Percentiles rank a stretch among this genome's conserved stretches.
Evolutionary conservation across 2,113 vertebrate species (phyloP).

Genomic region (Excalfactoria chinensis): DNA sequence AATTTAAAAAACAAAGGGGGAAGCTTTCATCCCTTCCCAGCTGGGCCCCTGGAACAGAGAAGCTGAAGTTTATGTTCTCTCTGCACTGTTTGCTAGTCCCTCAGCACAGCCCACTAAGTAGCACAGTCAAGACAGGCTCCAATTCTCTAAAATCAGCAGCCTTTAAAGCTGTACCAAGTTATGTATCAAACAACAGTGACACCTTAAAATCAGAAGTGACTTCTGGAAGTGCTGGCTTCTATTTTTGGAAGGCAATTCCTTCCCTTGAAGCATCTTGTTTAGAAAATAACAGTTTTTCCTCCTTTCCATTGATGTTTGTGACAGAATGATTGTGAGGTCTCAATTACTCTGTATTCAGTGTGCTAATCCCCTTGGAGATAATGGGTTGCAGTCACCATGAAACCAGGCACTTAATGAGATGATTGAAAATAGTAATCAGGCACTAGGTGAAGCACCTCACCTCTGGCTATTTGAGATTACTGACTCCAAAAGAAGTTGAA

Average conservation of each 20-base stretch:
- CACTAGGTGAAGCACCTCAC: not conserved
- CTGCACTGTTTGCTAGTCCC: not conserved
- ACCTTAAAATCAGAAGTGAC: not conserved
- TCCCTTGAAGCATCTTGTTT: not conserved
- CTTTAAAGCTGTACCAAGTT: not conserved
- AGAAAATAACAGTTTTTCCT: not conserved
- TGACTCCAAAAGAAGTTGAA: not conserved
- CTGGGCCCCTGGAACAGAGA: not conserved
- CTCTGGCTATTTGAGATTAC: constrained; percentile 6
- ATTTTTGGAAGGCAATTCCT: constrained; percentile 27
- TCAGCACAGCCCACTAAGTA: rapidly evolving
- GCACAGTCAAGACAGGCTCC: not conserved
- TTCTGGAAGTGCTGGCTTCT: not conserved
- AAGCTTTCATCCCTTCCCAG: not conserved
- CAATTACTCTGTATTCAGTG: not conserved
- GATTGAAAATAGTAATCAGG: constrained; percentile 2
- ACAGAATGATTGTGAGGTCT: not conserved
- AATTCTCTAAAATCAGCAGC: not conserved
- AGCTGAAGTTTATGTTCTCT: not conserved
- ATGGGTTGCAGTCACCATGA: not conserved
- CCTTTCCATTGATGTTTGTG: not conserved
- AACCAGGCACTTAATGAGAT: constrained; percentile 3
- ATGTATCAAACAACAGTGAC: not conserved
- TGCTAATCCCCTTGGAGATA: not conserved
- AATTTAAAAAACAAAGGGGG: not conserved